Base-by-base conservation (phyloP, 1,140 invertebrate genomes). In the Sitobion miscanthi region DNA sequence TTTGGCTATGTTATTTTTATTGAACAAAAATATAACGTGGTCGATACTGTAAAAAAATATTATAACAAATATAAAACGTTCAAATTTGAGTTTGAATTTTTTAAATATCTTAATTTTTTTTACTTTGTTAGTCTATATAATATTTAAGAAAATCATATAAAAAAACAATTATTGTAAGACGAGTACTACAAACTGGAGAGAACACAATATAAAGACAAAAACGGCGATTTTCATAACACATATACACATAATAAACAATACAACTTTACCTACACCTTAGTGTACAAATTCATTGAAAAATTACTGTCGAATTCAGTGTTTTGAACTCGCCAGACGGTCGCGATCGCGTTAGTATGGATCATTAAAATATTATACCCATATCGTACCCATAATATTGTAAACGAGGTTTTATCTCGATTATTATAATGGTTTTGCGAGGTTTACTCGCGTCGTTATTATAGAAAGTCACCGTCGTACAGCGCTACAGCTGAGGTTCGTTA, bases 401-500 rank as follows among this genome's bases (percentile, higher is more conserved):
- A 86, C 30, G 25, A 47, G 30, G 11, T 87, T 17, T n/a, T 49
- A 86, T 89, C 49, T 89, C 17, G n/a, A 89, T 69, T 69, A 69
- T 69, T 69, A 69, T 20, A 89, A 89, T 35, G 35, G 20, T 90
- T 88, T 86, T 38, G 7, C n/a, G 52, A 88, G 47, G 54, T 90
- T 57, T 90, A 62, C 45, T 42, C 42, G 7, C 9, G 54, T 90
- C 52, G 88, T 90, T 89, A 21, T 90, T 89, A 21, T 85, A 90
- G 88, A 90, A 90, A 90, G 88, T 90, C 35, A 6, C 35, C 86
- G 23, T 62, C 35, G 47, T 7, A 89, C 35, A 30, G 9, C n/a
- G 6, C 25, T 52, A 49, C 30, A 38, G 87, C n/a, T 69, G 62
- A 52, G 49, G 54, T 90, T n/a, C n/a, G 90, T 91, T 77, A 82